Evolutionary conservation across 2,797 vertebrate species (phyloP).

Genomic region (Typhlichthys eigenmanni): DNA sequence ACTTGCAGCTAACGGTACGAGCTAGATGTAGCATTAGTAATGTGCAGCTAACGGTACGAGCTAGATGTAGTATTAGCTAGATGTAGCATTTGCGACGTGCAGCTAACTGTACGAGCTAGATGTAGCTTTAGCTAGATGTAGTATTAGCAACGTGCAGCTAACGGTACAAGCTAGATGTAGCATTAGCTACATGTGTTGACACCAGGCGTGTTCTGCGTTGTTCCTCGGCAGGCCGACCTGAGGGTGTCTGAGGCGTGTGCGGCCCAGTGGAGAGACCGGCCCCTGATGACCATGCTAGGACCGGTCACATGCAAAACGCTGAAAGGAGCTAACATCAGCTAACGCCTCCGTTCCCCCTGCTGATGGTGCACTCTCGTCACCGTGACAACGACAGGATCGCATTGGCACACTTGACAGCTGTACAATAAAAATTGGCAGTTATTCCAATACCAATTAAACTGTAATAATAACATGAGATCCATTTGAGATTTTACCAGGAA

Average conservation of each 20-base stretch:
- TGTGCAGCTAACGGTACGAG: too few species aligned
- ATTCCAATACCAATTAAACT: background rate
- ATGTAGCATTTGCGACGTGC: too few species aligned
- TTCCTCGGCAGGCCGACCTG: constrained; percentile 81
- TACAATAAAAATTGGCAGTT: background rate
- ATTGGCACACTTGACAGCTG: constrained; percentile 11
- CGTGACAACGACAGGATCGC: constrained; percentile 15
- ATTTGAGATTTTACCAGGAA: too few species aligned
- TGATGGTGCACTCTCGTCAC: background rate
- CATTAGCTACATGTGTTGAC: background rate
- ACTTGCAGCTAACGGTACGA: too few species aligned
- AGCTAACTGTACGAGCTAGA: too few species aligned
- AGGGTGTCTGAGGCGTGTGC: constrained; percentile 81
- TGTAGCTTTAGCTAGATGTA: too few species aligned
- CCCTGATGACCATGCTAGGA: constrained; percentile 92
- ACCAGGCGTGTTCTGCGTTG: background rate
- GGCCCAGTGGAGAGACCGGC: constrained; percentile 91
- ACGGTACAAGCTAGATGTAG: too few species aligned
- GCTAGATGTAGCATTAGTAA: too few species aligned
- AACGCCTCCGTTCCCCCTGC: constrained; percentile 36
- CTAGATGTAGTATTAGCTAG: too few species aligned
- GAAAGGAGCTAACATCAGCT: constrained; percentile 91
- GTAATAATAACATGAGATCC: too few species aligned
- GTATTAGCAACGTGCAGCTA: too few species aligned
- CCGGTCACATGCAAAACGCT: constrained; percentile 90